Evolutionary conservation across 2,113 vertebrate species (phyloP).

Genomic region (Chascanopsetta lugubris): DNA sequence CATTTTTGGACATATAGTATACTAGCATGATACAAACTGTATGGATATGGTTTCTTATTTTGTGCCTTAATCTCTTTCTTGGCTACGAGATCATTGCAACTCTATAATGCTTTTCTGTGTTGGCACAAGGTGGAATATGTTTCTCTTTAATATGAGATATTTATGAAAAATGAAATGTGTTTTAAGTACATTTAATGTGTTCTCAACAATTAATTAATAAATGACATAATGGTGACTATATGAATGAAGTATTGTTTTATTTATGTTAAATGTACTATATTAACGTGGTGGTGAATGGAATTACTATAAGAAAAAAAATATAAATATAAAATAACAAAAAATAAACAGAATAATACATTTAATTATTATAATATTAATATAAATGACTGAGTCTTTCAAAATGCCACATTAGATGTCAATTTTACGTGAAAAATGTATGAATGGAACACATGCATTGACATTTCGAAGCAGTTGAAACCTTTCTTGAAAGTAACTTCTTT

Average conservation of each 20-base stretch:
- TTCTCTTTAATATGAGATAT: constrained; percentile 83
- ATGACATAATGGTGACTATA: constrained; percentile 84
- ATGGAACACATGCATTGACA: no score
- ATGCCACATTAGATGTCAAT: no score
- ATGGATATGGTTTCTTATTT: constrained; percentile 73
- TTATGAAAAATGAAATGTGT: constrained; percentile 84
- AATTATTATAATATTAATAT: no score
- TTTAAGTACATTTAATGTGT: constrained; percentile 84
- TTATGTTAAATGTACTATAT: no score
- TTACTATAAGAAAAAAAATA: no score
- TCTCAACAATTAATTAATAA: constrained; percentile 82
- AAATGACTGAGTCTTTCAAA: no score
- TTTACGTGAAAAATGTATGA: no score
- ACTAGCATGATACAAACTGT: constrained; percentile 87
- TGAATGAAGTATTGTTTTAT: constrained; percentile 62
- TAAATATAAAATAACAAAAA: no score
- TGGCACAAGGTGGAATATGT: constrained; percentile 80
- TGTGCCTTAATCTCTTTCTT: constrained; percentile 92
- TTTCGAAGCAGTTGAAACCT: no score
- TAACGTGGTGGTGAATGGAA: no score
- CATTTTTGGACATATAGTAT: constrained; percentile 75
- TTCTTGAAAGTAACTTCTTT: no score
- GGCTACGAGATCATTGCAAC: constrained; percentile 77
- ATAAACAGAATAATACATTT: no score
- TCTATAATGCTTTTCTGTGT: constrained; percentile 71